A percentile compares a stretch with the other conserved stretches of the same genome.
These are phyloP conservation scores for Vireo altiloquus DNA, from an alignment of 2,113 vertebrate genomes.

Conservation along the genomic window DNA sequence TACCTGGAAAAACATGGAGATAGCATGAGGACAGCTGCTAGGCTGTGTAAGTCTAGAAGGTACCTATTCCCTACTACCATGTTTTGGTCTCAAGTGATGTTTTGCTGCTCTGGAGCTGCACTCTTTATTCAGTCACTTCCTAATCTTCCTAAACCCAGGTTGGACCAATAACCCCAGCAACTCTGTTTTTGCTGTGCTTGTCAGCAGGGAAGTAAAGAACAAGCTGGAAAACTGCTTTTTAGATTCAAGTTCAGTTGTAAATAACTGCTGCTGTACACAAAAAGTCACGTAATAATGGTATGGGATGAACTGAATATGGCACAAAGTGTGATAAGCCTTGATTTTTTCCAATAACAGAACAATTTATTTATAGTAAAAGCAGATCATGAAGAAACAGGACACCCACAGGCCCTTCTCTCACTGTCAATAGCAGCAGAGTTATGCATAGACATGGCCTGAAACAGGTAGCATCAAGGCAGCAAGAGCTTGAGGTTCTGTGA, in stretches of 20 bases:
- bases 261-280: neutral
- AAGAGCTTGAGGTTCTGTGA: neutral
- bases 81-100: neutral
- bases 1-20: neutral
- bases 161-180: neutral
- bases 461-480: neutral
- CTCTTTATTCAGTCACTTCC: neutral
- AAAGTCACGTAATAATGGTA: neutral
- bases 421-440: neutral
- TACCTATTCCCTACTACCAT: neutral
- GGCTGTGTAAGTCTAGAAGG: neutral
- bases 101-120: neutral
- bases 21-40: neutral
- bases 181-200: neutral
- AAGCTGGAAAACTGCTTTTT: neutral
- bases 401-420: neutral
- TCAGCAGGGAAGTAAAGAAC: neutral
- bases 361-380: neutral
- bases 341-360: neutral
- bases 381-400: neutral
- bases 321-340: neutral
- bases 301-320: neutral
- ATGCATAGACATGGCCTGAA: neutral
- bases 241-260: neutral
- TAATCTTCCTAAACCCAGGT: neutral